Conservation (phyloP, 2,113 vertebrate genomes). For the Phaethon lepturus region DNA sequence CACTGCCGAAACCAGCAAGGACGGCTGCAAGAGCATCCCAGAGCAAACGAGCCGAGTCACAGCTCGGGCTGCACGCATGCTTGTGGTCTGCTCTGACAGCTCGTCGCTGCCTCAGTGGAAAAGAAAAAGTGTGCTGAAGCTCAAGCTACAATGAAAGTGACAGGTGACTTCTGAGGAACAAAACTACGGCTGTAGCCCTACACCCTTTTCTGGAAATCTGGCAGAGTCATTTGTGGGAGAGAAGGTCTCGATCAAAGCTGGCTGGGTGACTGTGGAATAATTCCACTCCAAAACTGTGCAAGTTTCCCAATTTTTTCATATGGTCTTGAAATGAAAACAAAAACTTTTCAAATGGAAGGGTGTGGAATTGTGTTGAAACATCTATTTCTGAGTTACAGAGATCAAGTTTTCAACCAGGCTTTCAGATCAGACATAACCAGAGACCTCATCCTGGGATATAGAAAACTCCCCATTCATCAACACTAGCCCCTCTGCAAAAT, state of each 20-base stretch:
- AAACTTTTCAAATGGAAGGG: neutral
- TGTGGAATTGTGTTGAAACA: conserved; percentile 52
- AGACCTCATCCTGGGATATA: neutral
- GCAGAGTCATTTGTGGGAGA: neutral
- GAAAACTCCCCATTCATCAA: neutral
- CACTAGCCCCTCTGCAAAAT: neutral
- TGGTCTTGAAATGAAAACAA: conserved; percentile 21
- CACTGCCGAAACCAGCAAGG: neutral
- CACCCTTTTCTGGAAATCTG: neutral
- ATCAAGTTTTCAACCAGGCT: neutral
- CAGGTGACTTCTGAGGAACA: neutral
- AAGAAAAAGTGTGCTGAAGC: neutral
- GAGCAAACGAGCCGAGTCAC: neutral
- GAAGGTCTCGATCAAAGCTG: neutral
- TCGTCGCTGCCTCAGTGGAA: neutral
- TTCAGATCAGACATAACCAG: neutral
- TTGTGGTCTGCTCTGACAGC: neutral
- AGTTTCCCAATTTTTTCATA: neutral
- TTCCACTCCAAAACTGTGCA: neutral
- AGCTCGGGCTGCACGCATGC: rapidly evolving
- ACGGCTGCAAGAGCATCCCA: neutral
- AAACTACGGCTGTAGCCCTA: neutral
- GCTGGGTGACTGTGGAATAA: neutral
- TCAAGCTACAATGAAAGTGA: neutral
- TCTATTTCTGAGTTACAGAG: conserved; percentile 38